Base-by-base conservation (phyloP, 2,113 vertebrate species). In the Nansenia antarctica region DNA sequence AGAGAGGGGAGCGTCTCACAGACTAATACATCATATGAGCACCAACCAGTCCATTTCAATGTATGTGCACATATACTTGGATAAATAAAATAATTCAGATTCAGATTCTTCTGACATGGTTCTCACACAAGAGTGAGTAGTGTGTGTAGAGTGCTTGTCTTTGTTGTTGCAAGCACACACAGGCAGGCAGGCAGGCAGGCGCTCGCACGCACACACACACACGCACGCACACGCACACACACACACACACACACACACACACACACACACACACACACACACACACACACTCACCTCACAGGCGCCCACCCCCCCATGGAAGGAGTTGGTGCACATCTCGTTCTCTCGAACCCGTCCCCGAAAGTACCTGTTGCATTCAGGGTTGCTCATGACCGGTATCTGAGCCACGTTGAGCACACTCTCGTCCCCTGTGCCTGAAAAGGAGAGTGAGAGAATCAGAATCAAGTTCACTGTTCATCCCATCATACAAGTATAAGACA, bases 321-420 rank as follows among this genome's bases (percentile, higher is more conserved):
- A 87, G 0, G 93, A 89, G n/a, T 71, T 78, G 0, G 98, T 98
- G 84, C 97, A 99, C 90, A 99, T 94, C 87, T 99, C 97, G 0
- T 83, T 94, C 76, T 96, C 95, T 3, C 87, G 93, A 15, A 98
- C 85, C 0, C 90, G 95, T 39, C 95, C 94, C 1, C 92, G 90
- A 82, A 95, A 93, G 1, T 90, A 94, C 2, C 60, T 60, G 4
- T 94, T 93, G 84, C 97, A 99, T 1, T 96, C 90, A 0, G 74
- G 76, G 52, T 96, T 96, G 77, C 92, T 93, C 63, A 98, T 83
- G 73, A 98, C 94, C 0, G 81, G 88, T 82, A 98, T 88, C 1
- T 24, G 67, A 0, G 96, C 95, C 70, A 98, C 91, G 0, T 97
- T 96, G 49, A 99, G 92, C 67, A 98, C 91, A 0, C 67, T 85